Evolutionary conservation across 2,113 vertebrate species (phyloP), one percentile per base, ranked within the genome.

Genomic region (Accipiter cooperii): DNA sequence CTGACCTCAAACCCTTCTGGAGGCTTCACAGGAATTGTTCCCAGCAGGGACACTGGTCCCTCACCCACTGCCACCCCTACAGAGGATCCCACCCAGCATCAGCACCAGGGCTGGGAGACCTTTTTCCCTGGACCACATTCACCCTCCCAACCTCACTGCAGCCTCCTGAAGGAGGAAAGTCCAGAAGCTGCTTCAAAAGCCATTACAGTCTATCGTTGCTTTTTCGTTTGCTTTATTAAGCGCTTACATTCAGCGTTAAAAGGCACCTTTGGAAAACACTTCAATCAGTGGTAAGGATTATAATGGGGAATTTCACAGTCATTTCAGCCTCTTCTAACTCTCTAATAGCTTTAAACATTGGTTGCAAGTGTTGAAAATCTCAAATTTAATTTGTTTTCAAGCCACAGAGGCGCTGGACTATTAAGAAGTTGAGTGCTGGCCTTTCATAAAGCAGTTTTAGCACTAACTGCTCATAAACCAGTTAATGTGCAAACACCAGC

Each of bases 381-480:
- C 68, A 19, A 44, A 21, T 95, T 65, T 89, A 87, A 96, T 94
- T 95, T 95, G 87, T 75, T 93, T 84, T 52, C 31, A 34, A 94
- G 70, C 57, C 84, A 76, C 91, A 95, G 66, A 89, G 84, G 80
- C 69, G 26, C 87, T n/a, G 57, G 52, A 46, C 92, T 96, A 95
- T 93, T 93, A 91, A 74, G 31, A 69, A 93, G 58, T 57, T 12
- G 69, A 79, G 91, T 25, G 55, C 73, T 84, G 93, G 44, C 68
- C 64, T 70, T 51, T 89, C 64, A 80, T 58, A 74, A 84, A 86
- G 64, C 44, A 87, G 44, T 28, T 87, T 63, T 29, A 91, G 38
- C 5, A 0, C 77, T 68, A 68, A 52, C 66, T 8, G 19, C 87
- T 95, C 89, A 81, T 81, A 84, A 92, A 93, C 60, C 69, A 84